Base-by-base conservation (phyloP, 2,888 invertebrate species). In the Mesoligia furuncula region DNA sequence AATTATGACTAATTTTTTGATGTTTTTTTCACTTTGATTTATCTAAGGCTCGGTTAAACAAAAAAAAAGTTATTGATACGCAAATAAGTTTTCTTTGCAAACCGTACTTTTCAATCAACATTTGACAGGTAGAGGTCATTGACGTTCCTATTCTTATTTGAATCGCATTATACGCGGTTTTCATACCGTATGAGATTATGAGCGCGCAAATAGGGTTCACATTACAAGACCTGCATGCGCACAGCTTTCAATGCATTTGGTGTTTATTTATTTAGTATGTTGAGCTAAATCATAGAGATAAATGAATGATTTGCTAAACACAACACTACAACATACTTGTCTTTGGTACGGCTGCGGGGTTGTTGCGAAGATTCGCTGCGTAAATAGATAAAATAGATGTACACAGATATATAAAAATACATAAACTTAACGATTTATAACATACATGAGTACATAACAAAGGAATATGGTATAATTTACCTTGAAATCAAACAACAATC, bases 301-400 rank as follows among this genome's bases (percentile, higher is more conserved):
- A 73, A 81, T 80, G 74, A 83, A 74, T 85, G 72, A 85, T 76
- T 75, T 42, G 84, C 80, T 73, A 81, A 96, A 97, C 45, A 96
- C 83, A 84, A 85, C 80, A 87, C 91, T 91, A 92, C 82, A 87
- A 96, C 96, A 92, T 96, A 96, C 96, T 95, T 96, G 94, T 89
- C 71, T 89, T 90, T 57, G 91, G 88, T 42, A 92, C 91, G 31
- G 93, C 84, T n/a, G 93, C 85, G 59, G 94, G 90, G 79, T 93
- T 94, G 88, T 94, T 94, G 91, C 93, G 93, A 68, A 95, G 93
- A 90, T 95, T 96, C 81, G 96, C 96, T 96, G 95, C 79, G 61
- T 71, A 76, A 83, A 79, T 86, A 86, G 67, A 84, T 72, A 86
- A 69, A 7, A 76, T 75, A 80, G 31, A 73, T 66, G 62, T 80